Conservation (phyloP, 1,140 invertebrate species). For the honey bee (Apis mellifera) region Amel_HAv3.1 CM009941.2:12884501-12885000, state of each 20-base stretch:
- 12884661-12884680: too few species aligned
- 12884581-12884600: neutral
- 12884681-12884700: too few species aligned
- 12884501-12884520: too few species aligned
- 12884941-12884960: too few species aligned
- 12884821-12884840: constrained; percentile 13
- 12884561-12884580: neutral
- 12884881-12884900: neutral
- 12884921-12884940: too few species aligned
- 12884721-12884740: neutral
- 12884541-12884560: constrained; percentile 4
- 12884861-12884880: neutral
- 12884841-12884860: neutral
- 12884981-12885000: too few species aligned
- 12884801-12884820: neutral
- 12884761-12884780: neutral
- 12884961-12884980: too few species aligned
- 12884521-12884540: constrained; percentile 5
- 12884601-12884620: too few species aligned
- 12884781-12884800: neutral
- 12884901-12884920: too few species aligned
- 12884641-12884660: too few species aligned
- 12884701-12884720: neutral
- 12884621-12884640: too few species aligned
- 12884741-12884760: neutral